Evolutionary conservation across 30 jellyfish, hydroid and myxozoan species (phyloP).

Genomic region (Calvadosia cruxmelitensis): DNA sequence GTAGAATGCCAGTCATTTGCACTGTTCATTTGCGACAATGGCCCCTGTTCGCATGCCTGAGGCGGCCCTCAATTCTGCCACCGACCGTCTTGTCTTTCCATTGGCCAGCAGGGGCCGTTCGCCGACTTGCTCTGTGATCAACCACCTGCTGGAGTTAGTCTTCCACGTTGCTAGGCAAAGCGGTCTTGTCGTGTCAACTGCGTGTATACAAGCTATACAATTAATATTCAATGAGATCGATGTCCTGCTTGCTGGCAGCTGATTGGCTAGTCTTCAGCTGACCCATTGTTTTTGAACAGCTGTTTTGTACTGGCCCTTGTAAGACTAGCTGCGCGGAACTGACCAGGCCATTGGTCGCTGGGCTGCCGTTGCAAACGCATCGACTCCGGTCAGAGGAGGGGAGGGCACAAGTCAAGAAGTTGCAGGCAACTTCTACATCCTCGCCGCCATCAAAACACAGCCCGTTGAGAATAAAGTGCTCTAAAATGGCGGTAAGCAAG

Average conservation of each 20-base stretch:
- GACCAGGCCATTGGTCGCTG: conserved; percentile 17
- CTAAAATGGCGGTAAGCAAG: conserved; percentile 4
- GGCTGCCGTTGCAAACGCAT: conserved; percentile 33
- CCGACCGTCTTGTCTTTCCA: not conserved
- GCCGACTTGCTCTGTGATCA: not conserved
- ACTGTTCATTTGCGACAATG: not conserved
- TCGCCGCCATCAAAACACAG: not conserved
- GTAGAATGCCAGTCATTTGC: too few relatives aligned
- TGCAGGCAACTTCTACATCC: conserved; percentile 65
- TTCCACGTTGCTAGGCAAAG: conserved; percentile 1
- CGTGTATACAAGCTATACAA: not conserved
- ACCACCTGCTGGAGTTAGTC: not conserved
- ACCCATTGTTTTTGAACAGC: conserved; percentile 12
- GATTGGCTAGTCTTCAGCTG: conserved; percentile 18
- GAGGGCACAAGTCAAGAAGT: conserved; percentile 42
- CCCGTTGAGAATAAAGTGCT: not conserved
- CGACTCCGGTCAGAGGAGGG: conserved; percentile 1
- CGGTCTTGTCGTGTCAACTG: not conserved
- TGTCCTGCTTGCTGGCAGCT: not conserved
- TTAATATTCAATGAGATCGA: not conserved
- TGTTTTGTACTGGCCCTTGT: conserved; percentile 21
- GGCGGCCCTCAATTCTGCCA: not conserved
- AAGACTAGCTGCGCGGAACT: conserved; percentile 23
- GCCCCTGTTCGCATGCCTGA: not conserved
- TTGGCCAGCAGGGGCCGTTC: not conserved